Base-by-base conservation (phyloP, 2,113 vertebrate species). In the Megalops atlanticus region DNA sequence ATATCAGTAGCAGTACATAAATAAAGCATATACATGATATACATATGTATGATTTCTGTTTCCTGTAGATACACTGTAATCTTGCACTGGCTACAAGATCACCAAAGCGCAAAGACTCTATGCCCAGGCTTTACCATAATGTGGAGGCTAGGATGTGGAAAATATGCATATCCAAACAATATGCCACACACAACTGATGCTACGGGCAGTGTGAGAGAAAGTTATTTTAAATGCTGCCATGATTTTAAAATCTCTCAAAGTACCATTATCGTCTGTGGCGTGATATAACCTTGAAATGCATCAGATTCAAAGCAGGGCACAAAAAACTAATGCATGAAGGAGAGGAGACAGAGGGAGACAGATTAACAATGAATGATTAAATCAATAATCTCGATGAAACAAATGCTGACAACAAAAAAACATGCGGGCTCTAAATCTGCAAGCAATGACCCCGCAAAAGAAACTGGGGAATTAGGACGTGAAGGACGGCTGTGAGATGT, bases 141-240 rank as follows among this genome's bases (percentile, higher is more conserved):
- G 1, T n/a, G 85, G 84, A 86, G 83, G 85, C 84, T 81, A 85
- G 80, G 83, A 85, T 84, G 80, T 78, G 72, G 87, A 83, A 80
- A 86, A 86, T 86, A 85, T 81, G 83, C 85, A 84, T 83, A 86
- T 86, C 82, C 83, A 82, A 83, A 86, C 83, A 88, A 85, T 84
- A 83, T 79, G 85, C 81, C 58, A 64, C 58, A n/a, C 72, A 41
- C 72, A 74, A 80, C 77, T 36, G 73, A 79, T 69, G 54, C 69
- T 24, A n/a, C 41, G 80, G 58, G 68, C 39, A 85, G 18, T 10
- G 38, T 36, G 31, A 64, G 27, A 84, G 80, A 80, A 74, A 81
- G 73, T 12, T 71, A 82, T 77, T 83, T 87, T 81, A 86, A 88
- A 68, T 77, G 80, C 40, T 82, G 43, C 81, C 82, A 83, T 86